Evolutionary conservation across 1,140 invertebrate genomes (phyloP).

Genomic region (Diabrotica undecimpunctata): DNA sequence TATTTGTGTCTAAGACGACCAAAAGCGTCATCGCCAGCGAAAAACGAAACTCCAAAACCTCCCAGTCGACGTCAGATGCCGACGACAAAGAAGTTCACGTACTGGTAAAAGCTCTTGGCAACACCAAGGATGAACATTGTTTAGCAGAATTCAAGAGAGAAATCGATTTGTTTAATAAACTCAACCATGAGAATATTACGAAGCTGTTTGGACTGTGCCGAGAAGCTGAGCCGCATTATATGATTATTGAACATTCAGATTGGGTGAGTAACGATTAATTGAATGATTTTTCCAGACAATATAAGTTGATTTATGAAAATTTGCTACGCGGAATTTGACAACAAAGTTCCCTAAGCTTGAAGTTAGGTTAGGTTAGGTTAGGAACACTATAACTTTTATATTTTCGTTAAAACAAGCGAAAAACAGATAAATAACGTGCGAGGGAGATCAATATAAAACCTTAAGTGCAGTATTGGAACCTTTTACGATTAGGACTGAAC

Average conservation of each 20-base stretch:
- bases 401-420: no score
- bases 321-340: no score
- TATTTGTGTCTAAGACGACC: slow-evolving; percentile 70
- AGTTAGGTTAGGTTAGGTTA: no score
- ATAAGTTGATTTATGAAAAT: slow-evolving; percentile 24
- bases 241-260: slow-evolving; percentile 88
- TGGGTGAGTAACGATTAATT: slow-evolving; percentile 65
- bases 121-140: slow-evolving; percentile 71
- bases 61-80: slow-evolving; percentile 34
- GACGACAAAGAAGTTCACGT: slow-evolving; percentile 55
- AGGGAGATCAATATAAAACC: no score
- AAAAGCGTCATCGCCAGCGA: slow-evolving; percentile 39
- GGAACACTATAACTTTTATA: no score
- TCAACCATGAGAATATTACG: slow-evolving; percentile 76
- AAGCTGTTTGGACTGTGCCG: slow-evolving; percentile 77
- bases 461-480: no score
- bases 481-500: no score
- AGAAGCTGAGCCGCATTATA: slow-evolving; percentile 80
- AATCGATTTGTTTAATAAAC: slow-evolving; percentile 76
- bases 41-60: slow-evolving; percentile 41
- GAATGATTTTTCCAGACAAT: slow-evolving; percentile 8
- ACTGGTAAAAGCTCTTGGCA: slow-evolving; percentile 70
- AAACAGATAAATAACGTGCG: no score
- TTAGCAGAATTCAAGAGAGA: slow-evolving; percentile 83
- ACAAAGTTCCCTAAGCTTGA: no score